These are phyloP conservation scores for Proterorhinus semilunaris DNA, from an alignment of 2,113 vertebrate species.

Conservation along the genomic window DNA sequence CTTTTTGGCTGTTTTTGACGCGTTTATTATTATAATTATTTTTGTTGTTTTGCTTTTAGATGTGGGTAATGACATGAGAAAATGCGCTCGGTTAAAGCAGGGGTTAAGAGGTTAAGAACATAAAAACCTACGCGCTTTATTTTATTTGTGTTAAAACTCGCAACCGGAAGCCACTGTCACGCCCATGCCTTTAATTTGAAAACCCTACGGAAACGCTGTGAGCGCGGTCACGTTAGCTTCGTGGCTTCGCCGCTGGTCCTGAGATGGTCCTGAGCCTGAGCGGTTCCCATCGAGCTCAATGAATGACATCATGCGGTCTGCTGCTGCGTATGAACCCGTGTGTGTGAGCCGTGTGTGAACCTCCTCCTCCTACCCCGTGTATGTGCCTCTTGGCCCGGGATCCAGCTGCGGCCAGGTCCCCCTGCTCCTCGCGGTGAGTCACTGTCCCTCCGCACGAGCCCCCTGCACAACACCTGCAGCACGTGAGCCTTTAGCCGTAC, in stretches of 20 bases:
- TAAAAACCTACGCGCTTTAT: too few relatives aligned
- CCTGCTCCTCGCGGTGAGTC: conserved; percentile 4
- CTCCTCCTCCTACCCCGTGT: not conserved
- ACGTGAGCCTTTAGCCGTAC: not conserved
- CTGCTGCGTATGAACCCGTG: not conserved
- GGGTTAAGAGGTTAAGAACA: too few relatives aligned
- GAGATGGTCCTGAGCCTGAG: not conserved
- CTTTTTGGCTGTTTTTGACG: too few relatives aligned
- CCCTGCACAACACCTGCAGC: not conserved
- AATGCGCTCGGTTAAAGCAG: too few relatives aligned
- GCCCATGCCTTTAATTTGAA: conserved; percentile 12
- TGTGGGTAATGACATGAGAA: too few relatives aligned
- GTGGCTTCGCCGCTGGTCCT: conserved; percentile 3
- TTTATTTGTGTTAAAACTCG: too few relatives aligned
- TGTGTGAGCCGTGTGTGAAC: not conserved
- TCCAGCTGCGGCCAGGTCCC: conserved; percentile 39
- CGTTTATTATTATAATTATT: too few relatives aligned
- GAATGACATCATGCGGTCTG: conserved; percentile 53
- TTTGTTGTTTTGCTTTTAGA: too few relatives aligned
- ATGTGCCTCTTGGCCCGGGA: not conserved
- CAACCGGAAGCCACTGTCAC: not conserved
- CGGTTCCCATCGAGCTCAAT: conserved; percentile 7
- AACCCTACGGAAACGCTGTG: not conserved
- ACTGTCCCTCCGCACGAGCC: too few relatives aligned
- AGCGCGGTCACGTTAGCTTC: too few relatives aligned